Evolutionary conservation across 1,140 invertebrate genomes (phyloP).

Genomic region (Rhizoglyphus robini): DNA sequence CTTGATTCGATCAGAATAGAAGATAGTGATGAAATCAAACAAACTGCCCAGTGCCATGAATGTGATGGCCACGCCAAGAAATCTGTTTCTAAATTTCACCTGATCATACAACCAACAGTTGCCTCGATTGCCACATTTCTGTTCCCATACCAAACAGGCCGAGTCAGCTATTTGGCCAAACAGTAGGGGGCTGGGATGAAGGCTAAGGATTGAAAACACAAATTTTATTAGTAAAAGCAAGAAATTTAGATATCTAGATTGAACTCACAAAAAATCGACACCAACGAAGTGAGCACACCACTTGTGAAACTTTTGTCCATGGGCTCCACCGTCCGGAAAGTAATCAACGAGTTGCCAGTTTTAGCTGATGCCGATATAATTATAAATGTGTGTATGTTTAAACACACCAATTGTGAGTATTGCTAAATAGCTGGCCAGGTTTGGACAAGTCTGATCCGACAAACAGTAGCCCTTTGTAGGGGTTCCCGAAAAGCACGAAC

Average conservation of each 20-base stretch:
- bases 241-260: too few species aligned
- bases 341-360: constrained; percentile 29
- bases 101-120: constrained; percentile 32
- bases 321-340: constrained; percentile 26
- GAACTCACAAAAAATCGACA: not conserved
- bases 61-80: constrained; percentile 24
- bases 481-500: not conserved
- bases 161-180: constrained; percentile 30
- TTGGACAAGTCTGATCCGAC: not conserved
- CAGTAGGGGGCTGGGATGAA: too few species aligned
- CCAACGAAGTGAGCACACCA: not conserved
- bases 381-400: too few species aligned
- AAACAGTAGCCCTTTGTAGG: constrained; percentile 27
- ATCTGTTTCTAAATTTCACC: constrained; percentile 26
- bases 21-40: constrained; percentile 23
- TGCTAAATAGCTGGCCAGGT: not conserved
- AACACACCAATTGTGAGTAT: not conserved
- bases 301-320: not conserved
- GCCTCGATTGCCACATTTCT: constrained; percentile 29
- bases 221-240: too few species aligned
- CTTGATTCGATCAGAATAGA: constrained; percentile 20
- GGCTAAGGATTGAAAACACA: too few species aligned
- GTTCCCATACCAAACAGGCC: constrained; percentile 31
- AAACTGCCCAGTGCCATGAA: constrained; percentile 22
- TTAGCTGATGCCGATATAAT: constrained; percentile 3